Evolutionary conservation across 1,140 invertebrate genomes (phyloP).

Genomic region (Leptinotarsa lineolata): DNA sequence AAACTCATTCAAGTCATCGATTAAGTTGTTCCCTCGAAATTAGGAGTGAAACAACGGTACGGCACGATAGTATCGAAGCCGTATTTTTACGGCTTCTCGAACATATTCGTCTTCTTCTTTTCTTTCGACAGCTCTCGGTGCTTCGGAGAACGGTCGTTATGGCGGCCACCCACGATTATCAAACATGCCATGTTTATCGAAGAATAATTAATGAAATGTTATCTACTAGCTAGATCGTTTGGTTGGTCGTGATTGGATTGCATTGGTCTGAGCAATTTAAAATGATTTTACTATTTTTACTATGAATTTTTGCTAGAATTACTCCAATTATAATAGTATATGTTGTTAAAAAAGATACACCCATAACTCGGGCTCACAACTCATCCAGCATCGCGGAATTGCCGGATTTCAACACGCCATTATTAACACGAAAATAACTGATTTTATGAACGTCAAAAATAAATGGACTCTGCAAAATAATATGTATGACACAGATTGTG

Average conservation of each 20-base stretch:
- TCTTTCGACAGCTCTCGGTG: not conserved
- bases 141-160: not conserved
- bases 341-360: no score
- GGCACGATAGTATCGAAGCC: constrained; percentile 1
- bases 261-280: not conserved
- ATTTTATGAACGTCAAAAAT: no score
- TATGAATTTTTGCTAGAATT: no score
- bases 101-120: not conserved
- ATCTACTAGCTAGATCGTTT: not conserved
- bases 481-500: no score
- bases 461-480: no score
- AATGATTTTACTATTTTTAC: no score
- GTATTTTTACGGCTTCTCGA: constrained; percentile 4
- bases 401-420: no score
- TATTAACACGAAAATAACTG: no score
- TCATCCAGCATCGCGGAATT: no score
- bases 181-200: constrained; percentile 5
- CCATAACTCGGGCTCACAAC: no score
- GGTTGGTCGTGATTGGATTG: not conserved
- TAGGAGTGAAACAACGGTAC: not conserved
- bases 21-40: not conserved
- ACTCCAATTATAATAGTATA: no score
- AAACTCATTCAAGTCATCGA: constrained; percentile 1
- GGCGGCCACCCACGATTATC: constrained; percentile 10
- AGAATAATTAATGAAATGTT: constrained; percentile 6